phyloP scores from a whole-genome alignment of 1,140 invertebrate species.

The Pachyrhynchus sulphureomaculatus region DNA sequence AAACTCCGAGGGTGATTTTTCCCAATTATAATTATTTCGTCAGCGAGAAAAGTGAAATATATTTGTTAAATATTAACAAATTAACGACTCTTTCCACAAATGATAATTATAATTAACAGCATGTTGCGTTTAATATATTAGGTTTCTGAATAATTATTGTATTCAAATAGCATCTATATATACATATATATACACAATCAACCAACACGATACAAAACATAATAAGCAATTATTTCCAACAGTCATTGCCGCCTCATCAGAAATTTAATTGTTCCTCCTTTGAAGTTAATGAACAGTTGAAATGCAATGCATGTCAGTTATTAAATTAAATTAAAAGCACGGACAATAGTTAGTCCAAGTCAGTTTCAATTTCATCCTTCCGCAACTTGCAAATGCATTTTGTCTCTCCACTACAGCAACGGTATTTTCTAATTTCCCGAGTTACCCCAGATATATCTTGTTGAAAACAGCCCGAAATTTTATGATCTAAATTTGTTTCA shows the following conservation, averaged over 20 bases:
- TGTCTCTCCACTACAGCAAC: background rate
- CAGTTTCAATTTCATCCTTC: constrained; percentile 22
- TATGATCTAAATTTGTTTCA: too few relatives aligned
- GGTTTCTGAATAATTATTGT: too few relatives aligned
- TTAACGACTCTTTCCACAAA: too few relatives aligned
- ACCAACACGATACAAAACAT: background rate
- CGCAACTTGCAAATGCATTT: constrained; percentile 4
- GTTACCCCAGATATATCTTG: too few relatives aligned
- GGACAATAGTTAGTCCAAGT: constrained; percentile 22
- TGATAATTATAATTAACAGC: too few relatives aligned
- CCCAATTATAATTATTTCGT: too few relatives aligned
- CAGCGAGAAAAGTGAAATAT: too few relatives aligned
- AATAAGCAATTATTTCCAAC: constrained; percentile 20
- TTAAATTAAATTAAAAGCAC: constrained; percentile 28
- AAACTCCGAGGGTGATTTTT: too few relatives aligned
- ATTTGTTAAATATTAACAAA: too few relatives aligned
- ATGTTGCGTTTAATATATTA: too few relatives aligned
- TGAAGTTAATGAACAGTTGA: constrained; percentile 26
- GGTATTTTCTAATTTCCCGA: background rate
- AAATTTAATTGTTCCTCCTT: constrained; percentile 28
- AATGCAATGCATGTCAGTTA: constrained; percentile 28
- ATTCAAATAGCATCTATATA: too few relatives aligned
- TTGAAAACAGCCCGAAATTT: too few relatives aligned
- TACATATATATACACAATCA: background rate
- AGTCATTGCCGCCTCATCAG: constrained; percentile 18